These are phyloP conservation scores for Lasioglossum lativentre DNA, from an alignment of 2,888 invertebrate genomes.

Conservation along the genomic window DNA sequence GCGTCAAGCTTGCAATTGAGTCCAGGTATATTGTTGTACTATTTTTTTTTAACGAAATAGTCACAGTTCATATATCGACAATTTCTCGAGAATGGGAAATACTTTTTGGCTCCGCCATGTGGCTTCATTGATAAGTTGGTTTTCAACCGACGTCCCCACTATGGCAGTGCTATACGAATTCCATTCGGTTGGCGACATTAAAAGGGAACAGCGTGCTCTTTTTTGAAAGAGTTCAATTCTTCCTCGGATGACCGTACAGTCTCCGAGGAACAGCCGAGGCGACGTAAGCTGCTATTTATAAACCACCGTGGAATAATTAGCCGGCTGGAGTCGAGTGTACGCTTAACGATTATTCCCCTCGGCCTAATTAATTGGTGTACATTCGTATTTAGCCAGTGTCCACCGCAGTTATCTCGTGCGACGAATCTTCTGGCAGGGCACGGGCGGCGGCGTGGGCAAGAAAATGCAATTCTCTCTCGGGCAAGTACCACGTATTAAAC, in stretches of 20 bases:
- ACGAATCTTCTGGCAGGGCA: not conserved
- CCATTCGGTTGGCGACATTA: not conserved
- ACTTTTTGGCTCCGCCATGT: not conserved
- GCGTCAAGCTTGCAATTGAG: too few species aligned
- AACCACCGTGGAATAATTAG: conserved; percentile 43
- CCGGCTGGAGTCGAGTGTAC: conserved; percentile 16
- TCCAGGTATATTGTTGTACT: too few species aligned
- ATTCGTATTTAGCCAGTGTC: conserved; percentile 9
- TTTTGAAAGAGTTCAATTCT: conserved; percentile 14
- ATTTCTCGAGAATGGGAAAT: not conserved
- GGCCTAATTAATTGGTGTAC: conserved; percentile 28
- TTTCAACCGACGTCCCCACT: not conserved
- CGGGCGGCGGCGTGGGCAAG: not conserved
- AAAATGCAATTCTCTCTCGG: not conserved
- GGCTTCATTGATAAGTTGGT: not conserved
- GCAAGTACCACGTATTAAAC: not conserved
- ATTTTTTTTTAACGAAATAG: too few species aligned
- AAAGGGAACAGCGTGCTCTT: not conserved
- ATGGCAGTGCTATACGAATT: not conserved
- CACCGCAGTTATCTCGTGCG: conserved; percentile 7
- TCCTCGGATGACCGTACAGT: conserved; percentile 3
- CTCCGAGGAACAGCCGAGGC: conserved; percentile 2
- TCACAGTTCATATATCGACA: not conserved
- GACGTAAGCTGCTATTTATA: conserved; percentile 46
- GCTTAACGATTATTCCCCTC: conserved; percentile 31